Percentiles rank a stretch among this genome's conserved stretches.
phyloP scores from a whole-genome alignment of 1,140 invertebrate species.

The Drosophila pruinosa region DNA sequence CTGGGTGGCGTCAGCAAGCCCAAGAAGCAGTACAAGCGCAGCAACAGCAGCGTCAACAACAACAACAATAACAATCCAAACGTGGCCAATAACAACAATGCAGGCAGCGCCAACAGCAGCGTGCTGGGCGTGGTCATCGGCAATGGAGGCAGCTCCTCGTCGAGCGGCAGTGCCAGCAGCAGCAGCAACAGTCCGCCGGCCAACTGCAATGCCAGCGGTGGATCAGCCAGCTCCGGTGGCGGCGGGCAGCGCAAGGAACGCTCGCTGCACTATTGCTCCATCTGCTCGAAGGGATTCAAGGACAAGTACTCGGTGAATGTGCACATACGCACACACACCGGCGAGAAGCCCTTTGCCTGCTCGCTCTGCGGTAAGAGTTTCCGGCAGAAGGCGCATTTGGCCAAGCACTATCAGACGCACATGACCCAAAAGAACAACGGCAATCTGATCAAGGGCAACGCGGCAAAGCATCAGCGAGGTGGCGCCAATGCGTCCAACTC shows the following conservation, averaged over 20 bases:
- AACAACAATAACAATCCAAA: slow-evolving; percentile 66
- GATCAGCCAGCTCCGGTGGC: slow-evolving; percentile 61
- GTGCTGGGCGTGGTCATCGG: slow-evolving; percentile 65
- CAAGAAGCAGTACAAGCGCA: slow-evolving; percentile 84
- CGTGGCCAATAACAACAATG: slow-evolving; percentile 81
- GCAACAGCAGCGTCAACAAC: slow-evolving; percentile 74
- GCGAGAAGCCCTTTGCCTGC: slow-evolving; percentile 94
- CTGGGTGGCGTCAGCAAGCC: slow-evolving; percentile 65
- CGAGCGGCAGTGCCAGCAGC: slow-evolving; percentile 71
- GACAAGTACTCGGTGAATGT: slow-evolving; percentile 97
- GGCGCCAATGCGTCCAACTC: background rate
- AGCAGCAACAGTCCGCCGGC: slow-evolving; percentile 66
- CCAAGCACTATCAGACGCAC: slow-evolving; percentile 98
- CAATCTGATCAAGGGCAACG: slow-evolving; percentile 69
- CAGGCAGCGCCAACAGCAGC: slow-evolving; percentile 83
- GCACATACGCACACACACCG: slow-evolving; percentile 94
- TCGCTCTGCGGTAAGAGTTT: slow-evolving; percentile 95
- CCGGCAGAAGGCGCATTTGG: slow-evolving; percentile 97
- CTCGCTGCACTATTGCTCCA: slow-evolving; percentile 94
- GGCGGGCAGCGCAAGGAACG: slow-evolving; percentile 88
- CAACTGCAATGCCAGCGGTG: slow-evolving; percentile 51
- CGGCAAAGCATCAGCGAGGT: slow-evolving; percentile 64
- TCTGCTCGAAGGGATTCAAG: slow-evolving; percentile 96
- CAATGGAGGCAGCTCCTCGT: slow-evolving; percentile 54
- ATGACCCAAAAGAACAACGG: slow-evolving; percentile 89